Conservation (phyloP, 2,888 invertebrate genomes). For the Neoaliturus tenellus region DNA sequence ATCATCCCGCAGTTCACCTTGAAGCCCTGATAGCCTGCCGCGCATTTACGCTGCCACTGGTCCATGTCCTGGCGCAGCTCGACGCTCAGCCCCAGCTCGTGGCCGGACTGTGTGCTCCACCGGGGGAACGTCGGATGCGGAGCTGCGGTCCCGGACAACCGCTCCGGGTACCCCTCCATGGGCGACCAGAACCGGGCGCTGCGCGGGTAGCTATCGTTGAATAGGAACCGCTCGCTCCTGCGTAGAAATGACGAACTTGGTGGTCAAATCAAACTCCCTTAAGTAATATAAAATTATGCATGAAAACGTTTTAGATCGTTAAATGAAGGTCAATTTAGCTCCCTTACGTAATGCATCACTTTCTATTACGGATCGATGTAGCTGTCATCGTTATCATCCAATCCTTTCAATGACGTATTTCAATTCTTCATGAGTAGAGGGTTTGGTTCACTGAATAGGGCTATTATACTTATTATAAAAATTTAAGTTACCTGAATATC, state of each 20-base stretch:
- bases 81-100: neutral
- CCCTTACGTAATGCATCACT: no score
- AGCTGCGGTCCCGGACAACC: neutral
- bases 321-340: no score
- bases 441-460: no score
- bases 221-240: neutral
- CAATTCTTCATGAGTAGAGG: no score
- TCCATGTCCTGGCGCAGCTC: constrained; percentile 11
- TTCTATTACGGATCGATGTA: no score
- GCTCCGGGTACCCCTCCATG: neutral
- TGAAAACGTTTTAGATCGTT: no score
- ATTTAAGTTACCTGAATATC: no score
- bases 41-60: neutral
- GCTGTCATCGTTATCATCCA: no score
- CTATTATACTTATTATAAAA: no score
- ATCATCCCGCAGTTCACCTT: neutral
- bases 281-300: no score
- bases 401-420: no score
- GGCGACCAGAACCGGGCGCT: constrained; percentile 1
- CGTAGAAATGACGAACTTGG: neutral
- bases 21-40: neutral
- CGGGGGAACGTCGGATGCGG: neutral
- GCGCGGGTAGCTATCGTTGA: neutral
- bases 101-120: neutral
- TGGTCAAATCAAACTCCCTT: no score